Conservation (phyloP, 2,888 invertebrate species). For the Eupithecia pulchellata region DNA sequence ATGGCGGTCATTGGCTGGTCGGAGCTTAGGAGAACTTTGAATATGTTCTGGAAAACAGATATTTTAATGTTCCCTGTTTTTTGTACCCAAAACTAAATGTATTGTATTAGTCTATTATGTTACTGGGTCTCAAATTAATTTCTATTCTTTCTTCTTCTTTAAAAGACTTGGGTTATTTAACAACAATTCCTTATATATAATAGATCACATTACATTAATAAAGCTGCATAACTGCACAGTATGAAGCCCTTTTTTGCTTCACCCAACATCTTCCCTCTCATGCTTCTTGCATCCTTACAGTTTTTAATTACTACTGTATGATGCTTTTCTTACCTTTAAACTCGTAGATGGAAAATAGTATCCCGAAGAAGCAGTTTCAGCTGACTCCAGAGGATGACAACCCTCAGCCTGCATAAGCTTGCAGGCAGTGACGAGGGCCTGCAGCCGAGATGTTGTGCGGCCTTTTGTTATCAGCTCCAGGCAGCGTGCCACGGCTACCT, state of each 20-base stretch:
- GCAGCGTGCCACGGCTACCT: slow-evolving; percentile 86
- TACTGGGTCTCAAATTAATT: no score
- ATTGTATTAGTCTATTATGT: no score
- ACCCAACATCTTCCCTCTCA: no score
- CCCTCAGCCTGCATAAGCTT: slow-evolving; percentile 90
- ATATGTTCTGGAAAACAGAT: slow-evolving; percentile 80
- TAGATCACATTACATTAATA: no score
- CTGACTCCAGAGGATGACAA: slow-evolving; percentile 85
- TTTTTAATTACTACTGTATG: background rate
- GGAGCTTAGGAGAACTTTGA: slow-evolving; percentile 87
- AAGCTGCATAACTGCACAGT: no score
- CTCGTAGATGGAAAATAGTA: slow-evolving; percentile 88
- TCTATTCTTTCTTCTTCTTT: no score
- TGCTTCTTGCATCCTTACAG: no score
- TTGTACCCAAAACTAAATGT: no score
- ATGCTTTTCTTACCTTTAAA: slow-evolving; percentile 78
- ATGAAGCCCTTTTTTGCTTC: background rate
- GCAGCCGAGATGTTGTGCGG: slow-evolving; percentile 80
- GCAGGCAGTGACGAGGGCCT: slow-evolving; percentile 90
- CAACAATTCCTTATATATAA: no score
- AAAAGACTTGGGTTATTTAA: no score
- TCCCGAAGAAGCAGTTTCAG: slow-evolving; percentile 61
- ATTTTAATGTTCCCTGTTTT: no score
- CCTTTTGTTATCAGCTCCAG: slow-evolving; percentile 85
- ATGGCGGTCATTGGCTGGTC: slow-evolving; percentile 86